Evolutionary conservation across 1,140 invertebrate genomes (phyloP).

Genomic region (Muscidifurax raptorellus): DNA sequence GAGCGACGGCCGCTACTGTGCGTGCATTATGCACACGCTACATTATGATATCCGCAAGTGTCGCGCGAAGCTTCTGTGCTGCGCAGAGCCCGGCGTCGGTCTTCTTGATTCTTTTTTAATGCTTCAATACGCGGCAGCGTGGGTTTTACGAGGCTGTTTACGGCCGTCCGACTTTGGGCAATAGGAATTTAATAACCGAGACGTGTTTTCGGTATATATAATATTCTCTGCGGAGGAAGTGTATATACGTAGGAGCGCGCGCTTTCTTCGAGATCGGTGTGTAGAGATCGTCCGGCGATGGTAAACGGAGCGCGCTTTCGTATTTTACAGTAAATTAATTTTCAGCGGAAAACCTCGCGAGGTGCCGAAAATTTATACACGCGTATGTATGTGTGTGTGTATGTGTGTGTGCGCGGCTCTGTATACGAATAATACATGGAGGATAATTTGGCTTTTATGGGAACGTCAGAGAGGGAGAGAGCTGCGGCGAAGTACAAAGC

Average conservation of each 20-base stretch:
- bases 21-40: not conserved
- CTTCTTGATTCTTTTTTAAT: not conserved
- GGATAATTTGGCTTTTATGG: slow-evolving; percentile 51
- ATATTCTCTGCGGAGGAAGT: not conserved
- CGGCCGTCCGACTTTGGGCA: not conserved
- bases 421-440: not conserved
- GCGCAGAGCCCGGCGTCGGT: not conserved
- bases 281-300: not conserved
- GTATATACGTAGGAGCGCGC: not conserved
- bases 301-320: not conserved
- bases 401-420: no score
- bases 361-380: not conserved
- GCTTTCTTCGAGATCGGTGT: not conserved
- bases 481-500: slow-evolving; percentile 47
- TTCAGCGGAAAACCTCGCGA: not conserved
- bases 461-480: slow-evolving; percentile 2
- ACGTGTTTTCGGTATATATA: not conserved
- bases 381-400: no score
- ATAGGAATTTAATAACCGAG: slow-evolving; percentile 28
- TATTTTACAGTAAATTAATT: slow-evolving; percentile 27
- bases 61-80: not conserved
- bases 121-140: not conserved
- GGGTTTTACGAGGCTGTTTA: slow-evolving; percentile 28
- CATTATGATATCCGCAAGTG: not conserved
- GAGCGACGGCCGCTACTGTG: not conserved